Base-by-base conservation (phyloP, 2,113 vertebrate species). In the Ursus arctos region DNA sequence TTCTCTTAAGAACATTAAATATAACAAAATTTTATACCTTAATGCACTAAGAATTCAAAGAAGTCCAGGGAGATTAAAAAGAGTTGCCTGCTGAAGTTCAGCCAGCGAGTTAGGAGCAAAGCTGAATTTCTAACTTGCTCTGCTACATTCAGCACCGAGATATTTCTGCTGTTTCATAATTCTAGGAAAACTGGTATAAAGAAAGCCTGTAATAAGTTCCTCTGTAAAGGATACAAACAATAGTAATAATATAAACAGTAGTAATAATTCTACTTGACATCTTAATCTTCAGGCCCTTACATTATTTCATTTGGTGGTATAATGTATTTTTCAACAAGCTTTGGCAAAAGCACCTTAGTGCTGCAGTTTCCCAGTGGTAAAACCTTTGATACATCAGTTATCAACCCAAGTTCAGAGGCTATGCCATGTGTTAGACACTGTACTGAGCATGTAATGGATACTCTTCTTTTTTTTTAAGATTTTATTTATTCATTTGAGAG, bases 1-100 rank as follows among this genome's bases (percentile, higher is more conserved):
- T 92, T 96, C 69, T 90, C 40, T 77, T 72, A 95, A 94, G 90
- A 94, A 92, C 69, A 51, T 81, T 95, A 91, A 95, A 84, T n/a
- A 49, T 74, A 96, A 84, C 28, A 47, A 21, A 40, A 71, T 53
- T 82, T 76, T 90, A 88, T 63, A 74, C n/a, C 43, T 81, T 81
- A 21, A 71, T 88, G 53, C 33, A 86, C 67, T 81, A 82, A 72
- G 31, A 88, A 83, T 79, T 55, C 59, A 88, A 43, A 81, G 36
- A 94, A 43, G 8, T 87, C 88, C 69, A 47, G 19, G 71, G 49
- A 67, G 65, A 65, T 43, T 81, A 26, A 91, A 55, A 88, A 67
- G 22, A 0, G 28, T 77, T 94, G 22, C 11, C 43, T 94, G 33
- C 53, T 33, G 1, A 79, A 88, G 16, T 43, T 79, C 65, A 69